Percentiles rank a stretch among this genome's conserved stretches.
Evolutionary conservation across 1,140 invertebrate genomes (phyloP).

Genomic region (Aphaenogaster ashmeadi): DNA sequence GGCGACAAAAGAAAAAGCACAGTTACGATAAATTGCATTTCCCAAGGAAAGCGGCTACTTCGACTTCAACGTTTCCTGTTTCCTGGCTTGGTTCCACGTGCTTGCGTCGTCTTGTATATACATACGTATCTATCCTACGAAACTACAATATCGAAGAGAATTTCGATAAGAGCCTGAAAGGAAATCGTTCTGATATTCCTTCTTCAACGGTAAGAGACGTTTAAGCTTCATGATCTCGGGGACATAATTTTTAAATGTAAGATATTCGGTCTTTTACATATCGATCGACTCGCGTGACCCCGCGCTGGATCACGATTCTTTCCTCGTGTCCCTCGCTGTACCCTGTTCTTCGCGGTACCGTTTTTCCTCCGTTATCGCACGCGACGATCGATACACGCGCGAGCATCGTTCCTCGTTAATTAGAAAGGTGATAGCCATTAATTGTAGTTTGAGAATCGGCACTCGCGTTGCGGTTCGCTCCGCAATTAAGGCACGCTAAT

Average conservation of each 20-base stretch:
- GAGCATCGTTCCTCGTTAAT: conserved; percentile 80
- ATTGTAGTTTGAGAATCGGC: conserved; percentile 81
- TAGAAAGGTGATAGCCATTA: conserved; percentile 83
- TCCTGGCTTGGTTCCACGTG: conserved; percentile 83
- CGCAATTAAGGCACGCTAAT: conserved; percentile 82
- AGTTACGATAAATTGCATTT: conserved; percentile 85
- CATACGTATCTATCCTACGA: conserved; percentile 36
- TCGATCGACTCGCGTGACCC: not conserved
- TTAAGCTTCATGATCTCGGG: conserved; percentile 66
- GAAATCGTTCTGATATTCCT: conserved; percentile 73
- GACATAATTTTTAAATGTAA: conserved; percentile 31
- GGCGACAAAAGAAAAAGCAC: conserved; percentile 69
- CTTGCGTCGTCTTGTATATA: conserved; percentile 70
- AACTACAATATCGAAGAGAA: conserved; percentile 82
- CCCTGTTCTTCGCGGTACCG: conserved; percentile 31
- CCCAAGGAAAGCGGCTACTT: conserved; percentile 79
- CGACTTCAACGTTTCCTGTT: conserved; percentile 83
- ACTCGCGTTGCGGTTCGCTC: conserved; percentile 72
- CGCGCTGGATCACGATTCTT: not conserved
- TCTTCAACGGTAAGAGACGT: conserved; percentile 73
- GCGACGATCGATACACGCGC: conserved; percentile 68
- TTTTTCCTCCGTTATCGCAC: conserved; percentile 65
- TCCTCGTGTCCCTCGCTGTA: not conserved
- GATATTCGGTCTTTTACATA: not conserved
- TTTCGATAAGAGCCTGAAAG: conserved; percentile 84